Percentiles rank a stretch among this genome's conserved stretches.
phyloP scores from a whole-genome alignment of 2,113 vertebrate genomes.

The Hippolais icterina region DNA sequence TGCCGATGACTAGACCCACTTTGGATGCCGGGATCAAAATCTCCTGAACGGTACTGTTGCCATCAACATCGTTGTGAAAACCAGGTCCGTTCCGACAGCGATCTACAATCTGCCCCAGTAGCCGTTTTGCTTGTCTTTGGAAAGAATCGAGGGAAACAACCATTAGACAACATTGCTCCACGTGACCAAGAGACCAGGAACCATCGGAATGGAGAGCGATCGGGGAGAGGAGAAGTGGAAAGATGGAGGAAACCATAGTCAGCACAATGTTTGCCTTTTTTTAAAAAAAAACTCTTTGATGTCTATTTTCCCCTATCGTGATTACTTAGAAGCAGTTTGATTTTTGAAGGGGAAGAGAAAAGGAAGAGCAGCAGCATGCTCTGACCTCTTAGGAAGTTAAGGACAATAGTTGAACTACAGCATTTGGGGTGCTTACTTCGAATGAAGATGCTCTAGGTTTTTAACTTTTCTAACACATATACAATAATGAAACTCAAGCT shows the following conservation, averaged over 20 bases:
- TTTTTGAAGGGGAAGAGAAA: background rate
- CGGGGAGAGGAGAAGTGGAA: conserved; percentile 37
- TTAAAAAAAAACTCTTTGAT: background rate
- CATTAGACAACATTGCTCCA: conserved; percentile 30
- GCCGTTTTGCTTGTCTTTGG: conserved; percentile 92
- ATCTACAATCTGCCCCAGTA: conserved; percentile 95
- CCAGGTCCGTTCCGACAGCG: conserved; percentile 96
- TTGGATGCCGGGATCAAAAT: conserved; percentile 96
- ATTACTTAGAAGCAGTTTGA: background rate
- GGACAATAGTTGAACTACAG: background rate
- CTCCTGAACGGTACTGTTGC: conserved; percentile 92
- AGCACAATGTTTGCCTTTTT: conserved; percentile 36
- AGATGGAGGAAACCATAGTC: conserved; percentile 68
- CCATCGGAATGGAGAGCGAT: conserved; percentile 13
- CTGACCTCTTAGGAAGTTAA: conserved; percentile 29
- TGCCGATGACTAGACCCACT: conserved; percentile 98
- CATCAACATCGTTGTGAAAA: conserved; percentile 89
- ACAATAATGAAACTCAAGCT: background rate
- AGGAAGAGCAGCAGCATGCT: conserved; percentile 53
- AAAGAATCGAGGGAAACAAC: conserved; percentile 64
- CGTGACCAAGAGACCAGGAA: background rate
- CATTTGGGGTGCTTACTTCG: background rate
- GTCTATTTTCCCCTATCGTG: background rate
- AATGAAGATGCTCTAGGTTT: background rate
- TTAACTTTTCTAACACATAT: background rate